Evolutionary conservation across 2,113 vertebrate species (phyloP).

Genomic region (Embiotoca jacksoni): DNA sequence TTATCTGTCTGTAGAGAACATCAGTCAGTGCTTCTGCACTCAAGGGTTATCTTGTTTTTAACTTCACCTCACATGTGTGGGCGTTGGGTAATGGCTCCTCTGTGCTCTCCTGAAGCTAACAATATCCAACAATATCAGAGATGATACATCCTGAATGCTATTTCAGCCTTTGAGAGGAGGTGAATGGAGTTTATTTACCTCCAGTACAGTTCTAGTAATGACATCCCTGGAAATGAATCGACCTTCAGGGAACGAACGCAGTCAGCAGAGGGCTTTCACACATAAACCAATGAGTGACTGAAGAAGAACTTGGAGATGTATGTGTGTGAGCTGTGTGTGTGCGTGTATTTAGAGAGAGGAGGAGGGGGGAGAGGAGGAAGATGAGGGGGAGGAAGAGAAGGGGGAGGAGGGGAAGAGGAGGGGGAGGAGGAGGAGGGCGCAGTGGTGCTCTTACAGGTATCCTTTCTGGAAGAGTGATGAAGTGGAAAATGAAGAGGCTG

Average conservation of each 20-base stretch:
- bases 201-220: slow-evolving; percentile 10
- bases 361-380: not conserved
- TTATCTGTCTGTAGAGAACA: too few relatives aligned
- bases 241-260: slow-evolving; percentile 24
- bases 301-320: slow-evolving; percentile 23
- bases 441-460: slow-evolving; percentile 18
- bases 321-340: not conserved
- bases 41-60: not conserved
- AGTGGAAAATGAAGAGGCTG: slow-evolving; percentile 17
- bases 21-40: not conserved
- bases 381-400: not conserved
- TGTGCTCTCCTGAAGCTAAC: not conserved
- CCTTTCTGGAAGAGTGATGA: slow-evolving; percentile 39
- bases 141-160: not conserved
- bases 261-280: slow-evolving; percentile 16
- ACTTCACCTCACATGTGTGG: not conserved
- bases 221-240: slow-evolving; percentile 45
- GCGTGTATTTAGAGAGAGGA: not conserved
- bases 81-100: slow-evolving; percentile 1
- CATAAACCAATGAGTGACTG: not conserved
- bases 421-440: not conserved
- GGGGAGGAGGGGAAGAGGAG: not conserved
- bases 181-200: slow-evolving; percentile 49
- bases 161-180: slow-evolving; percentile 1
- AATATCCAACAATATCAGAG: slow-evolving; percentile 3